Base-by-base conservation (phyloP, 2,888 invertebrate species). In the Orgyia antiqua region DNA sequence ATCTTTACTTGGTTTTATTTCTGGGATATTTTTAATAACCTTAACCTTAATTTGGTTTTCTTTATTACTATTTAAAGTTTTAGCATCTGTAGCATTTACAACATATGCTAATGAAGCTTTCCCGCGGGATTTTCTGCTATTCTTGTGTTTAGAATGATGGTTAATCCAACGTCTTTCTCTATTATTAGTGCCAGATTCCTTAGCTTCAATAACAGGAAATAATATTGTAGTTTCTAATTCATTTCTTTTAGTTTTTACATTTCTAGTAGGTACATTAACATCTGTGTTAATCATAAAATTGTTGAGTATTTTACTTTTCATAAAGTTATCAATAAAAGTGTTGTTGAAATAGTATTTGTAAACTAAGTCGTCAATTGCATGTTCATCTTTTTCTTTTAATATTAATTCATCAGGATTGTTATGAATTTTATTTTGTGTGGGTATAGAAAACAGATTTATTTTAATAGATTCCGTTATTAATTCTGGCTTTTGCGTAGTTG, bases 331-430 rank as follows among this genome's bases (percentile, higher is more conserved):
- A 10, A 84, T 77, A 10, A 77, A 79, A 0, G 84, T 83, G 18
- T 86, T 84, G 33, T 86, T 84, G 17, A 86, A 86, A 29, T 84
- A 86, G 30, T 75, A 80, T 66, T 83, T 84, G 46, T 80, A 83
- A 2, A 86, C 70, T 36, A 86, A 62, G 37, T 84, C 84, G 12
- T 86, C 84, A 0, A 84, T 70, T 0, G 69, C 51, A 21, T 74
- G 63, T 1, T 72, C 56, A 24, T 86, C 80, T 63, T 77, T 84
- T 19, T 82, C 84, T 41, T 67, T 70, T 4, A 86, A 44, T 6
- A 86, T 68, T n/a, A 65, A 33, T 26, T 68, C 65, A 11, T 86
- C 83, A 39, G 78, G 68, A 29, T 82, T 67, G 38, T 51, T 44
- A 38, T 51, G 48, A 2, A 78, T 37, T 31, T 61, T 64, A 6